Evolutionary conservation across 92 coral and sea anemone genomes (phyloP), one percentile per base, ranked within the genome.

Genomic region (Ricordea florida): DNA sequence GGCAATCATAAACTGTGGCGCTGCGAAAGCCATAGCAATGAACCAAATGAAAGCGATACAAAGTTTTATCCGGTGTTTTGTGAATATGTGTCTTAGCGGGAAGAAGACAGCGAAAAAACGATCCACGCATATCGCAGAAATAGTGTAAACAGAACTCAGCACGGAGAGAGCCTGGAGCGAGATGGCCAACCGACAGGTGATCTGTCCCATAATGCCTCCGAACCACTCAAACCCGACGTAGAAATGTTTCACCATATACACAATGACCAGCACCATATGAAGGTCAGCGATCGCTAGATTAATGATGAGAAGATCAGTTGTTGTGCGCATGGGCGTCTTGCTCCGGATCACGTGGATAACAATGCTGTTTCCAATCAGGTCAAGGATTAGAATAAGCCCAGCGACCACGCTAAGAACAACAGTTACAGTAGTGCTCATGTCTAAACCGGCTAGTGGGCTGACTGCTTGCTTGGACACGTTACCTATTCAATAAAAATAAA

Each of bases 221-320:
- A 90, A 90, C 96, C 96, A 90, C 43, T 72, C 80, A 20, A 50
- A 62, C 36, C 74, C 83, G 68, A 8, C 3, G 14, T 63, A 90
- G 37, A 87, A 75, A 49, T 44, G 58, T 36, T 86, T 90, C 9
- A 74, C 57, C 62, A 90, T 55, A 31, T 81, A 90, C 15, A 77
- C 46, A 36, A 72, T 76, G 28, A 83, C 81, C 22, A 81, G 87
- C 37, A 88, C 66, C 81, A 90, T 90, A 55, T 86, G 44, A 33
- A 90, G 69, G 77, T 90, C 96, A n/a, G 96, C 88, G 66, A 65
- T 76, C 35, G 96, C 91, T 56, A 90, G 79, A 62, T 86, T 90
- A 29, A 71, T 66, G 16, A 90, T 90, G 2, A 90, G 72, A 18
- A 90, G 79, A 43, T 90, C 88, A 13, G 84, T 77, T 10, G 72